A percentile compares a stretch with the other conserved stretches of the same genome.
Conservation (phyloP, 2,888 invertebrate species). For the Parochlus steinenii region DNA sequence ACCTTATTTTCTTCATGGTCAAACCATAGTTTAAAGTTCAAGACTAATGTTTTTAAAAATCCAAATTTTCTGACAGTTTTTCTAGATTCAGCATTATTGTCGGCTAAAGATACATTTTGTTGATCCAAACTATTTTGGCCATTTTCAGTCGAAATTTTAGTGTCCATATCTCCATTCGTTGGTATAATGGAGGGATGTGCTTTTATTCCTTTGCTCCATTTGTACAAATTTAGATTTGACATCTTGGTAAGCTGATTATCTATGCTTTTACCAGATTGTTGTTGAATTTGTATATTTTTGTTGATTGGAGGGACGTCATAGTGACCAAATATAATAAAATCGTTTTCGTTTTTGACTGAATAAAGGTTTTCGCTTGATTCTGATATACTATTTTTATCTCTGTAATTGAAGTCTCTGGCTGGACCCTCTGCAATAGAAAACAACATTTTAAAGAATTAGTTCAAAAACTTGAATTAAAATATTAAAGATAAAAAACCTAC, state of each 20-base stretch:
- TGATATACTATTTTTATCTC: too few relatives aligned
- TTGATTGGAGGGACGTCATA: conserved; percentile 52
- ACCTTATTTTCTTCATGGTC: conserved; percentile 62
- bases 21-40: conserved; percentile 33
- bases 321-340: conserved; percentile 37
- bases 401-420: too few relatives aligned
- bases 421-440: too few relatives aligned
- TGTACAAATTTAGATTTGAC: too few relatives aligned
- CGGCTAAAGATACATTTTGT: too few relatives aligned
- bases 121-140: too few relatives aligned
- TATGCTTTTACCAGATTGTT: not conserved
- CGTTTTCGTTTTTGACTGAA: conserved; percentile 19
- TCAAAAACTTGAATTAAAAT: too few relatives aligned
- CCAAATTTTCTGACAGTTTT: too few relatives aligned
- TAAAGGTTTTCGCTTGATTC: too few relatives aligned
- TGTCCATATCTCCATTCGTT: conserved; percentile 17
- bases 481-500: too few relatives aligned
- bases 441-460: too few relatives aligned
- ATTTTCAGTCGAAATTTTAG: not conserved
- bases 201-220: not conserved
- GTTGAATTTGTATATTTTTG: conserved; percentile 19
- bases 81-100: too few relatives aligned
- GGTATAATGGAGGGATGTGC: not conserved
- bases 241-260: conserved; percentile 1
- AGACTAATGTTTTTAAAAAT: not conserved